Base-by-base conservation (phyloP, 2,797 vertebrate species). In the Trichosurus vulpecula region DNA sequence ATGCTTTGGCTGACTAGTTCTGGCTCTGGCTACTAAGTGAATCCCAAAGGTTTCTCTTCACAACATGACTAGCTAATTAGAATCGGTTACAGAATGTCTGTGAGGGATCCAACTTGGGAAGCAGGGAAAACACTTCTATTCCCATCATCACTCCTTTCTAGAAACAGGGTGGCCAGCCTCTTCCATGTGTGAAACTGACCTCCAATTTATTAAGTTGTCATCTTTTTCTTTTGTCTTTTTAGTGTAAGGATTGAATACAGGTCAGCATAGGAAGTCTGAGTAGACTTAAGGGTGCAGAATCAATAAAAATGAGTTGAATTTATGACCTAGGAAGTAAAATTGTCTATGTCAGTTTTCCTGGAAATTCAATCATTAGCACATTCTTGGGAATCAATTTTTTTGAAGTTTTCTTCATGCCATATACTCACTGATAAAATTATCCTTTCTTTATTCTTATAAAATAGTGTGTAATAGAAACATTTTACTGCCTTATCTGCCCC, bases 381-480 rank as follows among this genome's bases (percentile, higher is more conserved):
- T 35, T 9, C 47, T 94, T 91, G 74, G 16, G 81, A 90, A 66
- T 92, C 93, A 74, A 87, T 90, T 90, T 2, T 91, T 90, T 94
- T n/a, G 1, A 92, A 89, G 53, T 47, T 87, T 41, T 74, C n/a
- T 6, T 74, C n/a, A 74, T 74, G 14, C 19, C n/a, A 91, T 8
- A 61, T 4, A 27, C 0, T 31, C 30, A 61, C 6, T 41, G 6
- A 6, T 41, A 74, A 74, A 74, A 41, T 6, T 31, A 92, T 95
- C 58, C 52, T 1, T 53, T 66, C 6, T 66, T 87, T 51, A 81
- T 93, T 87, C 31, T 35, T 51, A 52, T 90, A 93, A 93, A 90
- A 41, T 90, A 91, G 16, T 35, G 9, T 22, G 9, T 96, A 74
- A 74, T 91, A 93, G 92, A 94, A 91, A 93, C 58, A 53, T 91